Evolutionary conservation across 2,113 vertebrate species (phyloP).

Genomic region (Epinephelus moara): DNA sequence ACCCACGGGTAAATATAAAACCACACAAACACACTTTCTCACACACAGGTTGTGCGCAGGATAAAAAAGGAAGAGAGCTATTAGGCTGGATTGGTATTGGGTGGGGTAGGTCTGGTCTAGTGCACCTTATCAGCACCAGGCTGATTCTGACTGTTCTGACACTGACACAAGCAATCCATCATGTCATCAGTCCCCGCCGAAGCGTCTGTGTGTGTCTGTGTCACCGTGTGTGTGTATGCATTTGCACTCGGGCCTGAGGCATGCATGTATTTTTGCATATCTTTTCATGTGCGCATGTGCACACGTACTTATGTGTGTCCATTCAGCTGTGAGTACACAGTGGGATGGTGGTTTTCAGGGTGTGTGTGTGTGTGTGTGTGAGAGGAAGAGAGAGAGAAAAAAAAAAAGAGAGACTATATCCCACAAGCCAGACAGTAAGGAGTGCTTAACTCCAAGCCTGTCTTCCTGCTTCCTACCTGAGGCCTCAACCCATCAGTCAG

Average conservation of each 20-base stretch:
- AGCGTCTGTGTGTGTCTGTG: conserved; percentile 75
- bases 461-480: conserved; percentile 79
- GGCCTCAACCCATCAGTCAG: conserved; percentile 68
- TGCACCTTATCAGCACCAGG: conserved; percentile 85
- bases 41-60: conserved; percentile 31
- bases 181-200: conserved; percentile 86
- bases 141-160: conserved; percentile 87
- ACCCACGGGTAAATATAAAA: neutral
- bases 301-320: conserved; percentile 18
- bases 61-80: conserved; percentile 60
- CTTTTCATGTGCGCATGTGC: conserved; percentile 37
- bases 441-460: conserved; percentile 87
- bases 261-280: conserved; percentile 24
- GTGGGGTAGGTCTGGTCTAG: conserved; percentile 70
- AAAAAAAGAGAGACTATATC: conserved; percentile 16
- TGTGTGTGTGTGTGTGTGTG: conserved; percentile 6
- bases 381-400: neutral
- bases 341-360: neutral
- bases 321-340: conserved; percentile 18
- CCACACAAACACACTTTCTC: neutral
- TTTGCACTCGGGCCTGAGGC: conserved; percentile 29
- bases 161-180: conserved; percentile 90
- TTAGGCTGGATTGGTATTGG: conserved; percentile 76
- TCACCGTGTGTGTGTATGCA: conserved; percentile 38
- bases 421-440: conserved; percentile 83